A percentile compares a stretch with the other conserved stretches of the same genome.
Evolutionary conservation across 2,797 vertebrate species (phyloP).

Genomic region (Gephyroberyx darwinii): DNA sequence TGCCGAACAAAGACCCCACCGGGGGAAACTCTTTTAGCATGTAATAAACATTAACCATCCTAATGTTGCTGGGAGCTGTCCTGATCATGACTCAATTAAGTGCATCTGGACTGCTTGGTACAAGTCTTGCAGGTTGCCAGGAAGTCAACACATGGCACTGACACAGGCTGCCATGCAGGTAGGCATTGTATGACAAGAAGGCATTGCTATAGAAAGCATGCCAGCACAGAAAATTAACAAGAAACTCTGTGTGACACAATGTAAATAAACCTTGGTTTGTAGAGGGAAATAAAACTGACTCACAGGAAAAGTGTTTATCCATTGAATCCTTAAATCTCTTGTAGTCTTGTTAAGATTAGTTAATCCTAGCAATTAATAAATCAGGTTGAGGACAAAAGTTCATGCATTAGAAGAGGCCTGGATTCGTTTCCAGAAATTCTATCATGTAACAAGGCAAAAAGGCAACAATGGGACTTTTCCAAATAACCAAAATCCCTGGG

Average conservation of each 20-base stretch:
- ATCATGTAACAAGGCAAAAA: not conserved
- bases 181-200: conserved; percentile 20
- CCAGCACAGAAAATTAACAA: conserved; percentile 9
- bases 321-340: not conserved
- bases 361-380: not conserved
- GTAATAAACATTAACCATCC: conserved; percentile 70
- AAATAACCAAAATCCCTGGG: conserved; percentile 32
- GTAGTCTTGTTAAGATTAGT: conserved; percentile 3
- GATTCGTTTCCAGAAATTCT: not conserved
- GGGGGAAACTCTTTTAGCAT: conserved; percentile 63
- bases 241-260: conserved; percentile 26
- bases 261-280: not conserved
- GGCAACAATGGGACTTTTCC: conserved; percentile 11
- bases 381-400: not conserved
- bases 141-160: conserved; percentile 47
- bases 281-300: conserved; percentile 3
- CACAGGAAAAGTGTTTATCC: not conserved
- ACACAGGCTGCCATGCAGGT: conserved; percentile 55
- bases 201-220: conserved; percentile 48
- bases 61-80: conserved; percentile 54
- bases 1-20: conserved; percentile 54
- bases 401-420: not conserved
- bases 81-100: conserved; percentile 60
- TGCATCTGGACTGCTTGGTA: conserved; percentile 61
- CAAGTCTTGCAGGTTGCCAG: conserved; percentile 36